Evolutionary conservation across 2,888 invertebrate genomes (phyloP).

Genomic region (Bellardia bayeri): DNA sequence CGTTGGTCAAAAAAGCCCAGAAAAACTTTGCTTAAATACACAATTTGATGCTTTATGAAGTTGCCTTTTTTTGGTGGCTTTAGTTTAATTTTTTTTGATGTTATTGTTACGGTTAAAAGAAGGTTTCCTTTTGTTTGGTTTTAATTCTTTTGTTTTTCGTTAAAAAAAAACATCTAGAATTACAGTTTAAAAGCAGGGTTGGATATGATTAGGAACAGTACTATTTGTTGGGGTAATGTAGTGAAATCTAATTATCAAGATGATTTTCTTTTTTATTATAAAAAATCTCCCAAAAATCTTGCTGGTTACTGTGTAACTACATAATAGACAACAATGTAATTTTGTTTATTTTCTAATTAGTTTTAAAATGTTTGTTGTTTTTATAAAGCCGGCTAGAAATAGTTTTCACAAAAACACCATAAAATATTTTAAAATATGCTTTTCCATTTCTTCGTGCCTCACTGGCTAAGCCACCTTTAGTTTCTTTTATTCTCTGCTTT

Average conservation of each 20-base stretch:
- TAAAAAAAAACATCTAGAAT: neutral
- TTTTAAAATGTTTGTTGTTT: too few relatives aligned
- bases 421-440: too few relatives aligned
- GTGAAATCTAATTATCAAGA: too few relatives aligned
- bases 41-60: constrained; percentile 6
- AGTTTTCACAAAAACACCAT: too few relatives aligned
- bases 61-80: neutral
- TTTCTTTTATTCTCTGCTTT: neutral
- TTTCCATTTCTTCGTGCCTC: constrained; percentile 51
- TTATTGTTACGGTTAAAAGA: neutral
- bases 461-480: constrained; percentile 41
- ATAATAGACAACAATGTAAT: too few relatives aligned
- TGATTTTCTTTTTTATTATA: too few relatives aligned
- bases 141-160: neutral
- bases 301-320: too few relatives aligned
- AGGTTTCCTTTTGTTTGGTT: constrained; percentile 11
- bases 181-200: constrained; percentile 6
- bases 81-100: neutral
- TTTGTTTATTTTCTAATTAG: too few relatives aligned
- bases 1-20: neutral
- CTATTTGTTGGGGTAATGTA: neutral
- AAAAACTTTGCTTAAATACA: neutral
- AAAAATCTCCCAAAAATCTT: too few relatives aligned
- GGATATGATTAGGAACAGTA: neutral
- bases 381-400: too few relatives aligned